Conservation (phyloP, 2,797 vertebrate species). For the Sitta carolinensis region DNA sequence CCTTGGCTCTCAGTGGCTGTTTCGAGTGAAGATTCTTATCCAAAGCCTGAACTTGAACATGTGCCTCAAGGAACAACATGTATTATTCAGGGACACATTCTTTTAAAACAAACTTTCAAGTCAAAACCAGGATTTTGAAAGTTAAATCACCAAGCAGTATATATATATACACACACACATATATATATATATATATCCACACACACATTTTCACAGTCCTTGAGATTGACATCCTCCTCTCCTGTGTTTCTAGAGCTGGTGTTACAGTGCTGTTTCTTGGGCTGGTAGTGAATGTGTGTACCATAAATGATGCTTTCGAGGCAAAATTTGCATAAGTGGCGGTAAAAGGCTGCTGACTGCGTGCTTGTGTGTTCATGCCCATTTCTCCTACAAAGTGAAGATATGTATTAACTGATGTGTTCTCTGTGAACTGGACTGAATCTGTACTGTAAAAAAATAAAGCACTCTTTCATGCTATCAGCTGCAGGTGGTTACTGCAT, state of each 20-base stretch:
- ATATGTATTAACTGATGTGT: slow-evolving; percentile 9
- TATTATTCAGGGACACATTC: not conserved
- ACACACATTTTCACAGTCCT: not conserved
- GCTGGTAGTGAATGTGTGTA: not conserved
- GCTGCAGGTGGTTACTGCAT: not conserved
- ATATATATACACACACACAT: too few relatives aligned
- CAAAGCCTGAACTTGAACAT: not conserved
- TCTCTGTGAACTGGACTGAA: slow-evolving; percentile 56
- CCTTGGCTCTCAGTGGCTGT: not conserved
- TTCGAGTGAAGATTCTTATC: not conserved
- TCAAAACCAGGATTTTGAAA: not conserved
- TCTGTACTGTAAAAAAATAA: slow-evolving; percentile 60
- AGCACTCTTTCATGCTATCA: slow-evolving; percentile 10
- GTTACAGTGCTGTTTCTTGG: not conserved
- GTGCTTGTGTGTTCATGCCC: not conserved
- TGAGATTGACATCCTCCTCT: not conserved
- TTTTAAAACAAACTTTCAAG: not conserved
- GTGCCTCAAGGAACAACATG: not conserved
- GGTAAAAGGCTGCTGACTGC: not conserved
- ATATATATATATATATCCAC: accelerated
- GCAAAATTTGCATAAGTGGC: not conserved
- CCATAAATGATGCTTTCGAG: not conserved
- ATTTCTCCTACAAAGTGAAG: slow-evolving; percentile 41
- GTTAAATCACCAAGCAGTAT: not conserved
- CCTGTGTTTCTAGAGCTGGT: not conserved